phyloP scores from a whole-genome alignment of 2,113 vertebrate genomes.

The Percopsis transmontana region DNA sequence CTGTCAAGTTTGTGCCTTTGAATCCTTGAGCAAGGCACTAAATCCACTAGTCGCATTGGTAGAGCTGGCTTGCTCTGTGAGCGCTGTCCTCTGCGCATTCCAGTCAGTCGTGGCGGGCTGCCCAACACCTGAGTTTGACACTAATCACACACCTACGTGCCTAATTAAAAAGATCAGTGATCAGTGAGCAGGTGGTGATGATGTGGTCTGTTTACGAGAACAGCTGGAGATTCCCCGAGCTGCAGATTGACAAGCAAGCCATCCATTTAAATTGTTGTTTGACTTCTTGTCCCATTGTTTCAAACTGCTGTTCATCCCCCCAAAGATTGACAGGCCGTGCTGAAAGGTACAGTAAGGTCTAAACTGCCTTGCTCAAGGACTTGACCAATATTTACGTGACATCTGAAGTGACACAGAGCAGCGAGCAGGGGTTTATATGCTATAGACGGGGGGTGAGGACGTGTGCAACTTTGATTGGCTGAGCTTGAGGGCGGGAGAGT shows the following conservation, averaged over 20 bases:
- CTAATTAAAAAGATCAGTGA: conserved; percentile 37
- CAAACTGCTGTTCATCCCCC: no score
- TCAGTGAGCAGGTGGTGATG: conserved; percentile 43
- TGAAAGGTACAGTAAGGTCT: no score
- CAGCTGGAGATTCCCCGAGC: conserved; percentile 40
- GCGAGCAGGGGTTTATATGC: no score
- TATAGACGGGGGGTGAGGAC: no score
- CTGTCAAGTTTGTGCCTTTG: neutral
- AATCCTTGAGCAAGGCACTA: conserved; percentile 21
- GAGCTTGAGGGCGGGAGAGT: no score
- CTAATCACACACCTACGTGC: conserved; percentile 16
- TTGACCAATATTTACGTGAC: no score
- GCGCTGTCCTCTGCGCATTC: no score
- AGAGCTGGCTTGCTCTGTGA: neutral
- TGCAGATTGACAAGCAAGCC: conserved; percentile 31
- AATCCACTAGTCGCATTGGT: conserved; percentile 1
- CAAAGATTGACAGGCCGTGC: no score
- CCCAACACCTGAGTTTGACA: conserved; percentile 24
- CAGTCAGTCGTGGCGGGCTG: neutral
- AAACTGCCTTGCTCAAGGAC: no score
- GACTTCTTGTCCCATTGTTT: no score
- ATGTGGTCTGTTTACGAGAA: conserved; percentile 35
- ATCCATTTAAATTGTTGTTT: conserved; percentile 10
- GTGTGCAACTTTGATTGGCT: no score
- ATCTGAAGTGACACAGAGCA: no score